These are phyloP conservation scores for Papilio xuthus DNA, from an alignment of 1,140 invertebrate genomes.

Conservation along the genomic window DNA sequence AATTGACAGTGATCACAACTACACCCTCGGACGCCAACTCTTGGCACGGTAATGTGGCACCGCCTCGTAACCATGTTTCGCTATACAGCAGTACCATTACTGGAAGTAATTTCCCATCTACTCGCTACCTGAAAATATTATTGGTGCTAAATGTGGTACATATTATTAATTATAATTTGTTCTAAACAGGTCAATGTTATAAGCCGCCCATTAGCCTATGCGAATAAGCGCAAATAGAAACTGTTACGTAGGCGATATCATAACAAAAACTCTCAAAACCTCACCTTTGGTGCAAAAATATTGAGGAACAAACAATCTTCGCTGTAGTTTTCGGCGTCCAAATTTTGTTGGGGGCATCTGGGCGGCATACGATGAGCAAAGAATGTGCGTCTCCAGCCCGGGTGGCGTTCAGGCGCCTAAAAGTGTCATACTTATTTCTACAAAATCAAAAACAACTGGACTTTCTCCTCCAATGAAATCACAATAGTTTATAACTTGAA, in stretches of 20 bases:
- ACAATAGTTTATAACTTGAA: neutral
- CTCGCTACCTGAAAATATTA: constrained; percentile 76
- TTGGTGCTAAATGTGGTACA: neutral
- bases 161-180: constrained; percentile 12
- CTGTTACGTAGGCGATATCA: neutral
- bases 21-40: constrained; percentile 85
- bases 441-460: neutral
- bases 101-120: constrained; percentile 82
- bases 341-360: constrained; percentile 61
- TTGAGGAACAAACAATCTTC: constrained; percentile 77
- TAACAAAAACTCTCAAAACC: neutral
- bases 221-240: neutral
- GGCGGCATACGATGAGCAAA: constrained; percentile 70
- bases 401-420: constrained; percentile 69
- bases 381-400: constrained; percentile 69
- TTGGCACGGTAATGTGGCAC: constrained; percentile 81
- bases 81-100: constrained; percentile 84
- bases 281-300: constrained; percentile 73
- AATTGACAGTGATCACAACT: constrained; percentile 85
- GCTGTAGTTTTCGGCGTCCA: constrained; percentile 55
- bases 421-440: neutral
- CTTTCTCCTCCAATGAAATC: neutral
- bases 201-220: neutral
- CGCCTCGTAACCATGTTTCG: constrained; percentile 73
- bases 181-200: neutral